These are phyloP conservation scores for Troides helena DNA, from an alignment of 2,888 invertebrate species.

Conservation along the genomic window DNA sequence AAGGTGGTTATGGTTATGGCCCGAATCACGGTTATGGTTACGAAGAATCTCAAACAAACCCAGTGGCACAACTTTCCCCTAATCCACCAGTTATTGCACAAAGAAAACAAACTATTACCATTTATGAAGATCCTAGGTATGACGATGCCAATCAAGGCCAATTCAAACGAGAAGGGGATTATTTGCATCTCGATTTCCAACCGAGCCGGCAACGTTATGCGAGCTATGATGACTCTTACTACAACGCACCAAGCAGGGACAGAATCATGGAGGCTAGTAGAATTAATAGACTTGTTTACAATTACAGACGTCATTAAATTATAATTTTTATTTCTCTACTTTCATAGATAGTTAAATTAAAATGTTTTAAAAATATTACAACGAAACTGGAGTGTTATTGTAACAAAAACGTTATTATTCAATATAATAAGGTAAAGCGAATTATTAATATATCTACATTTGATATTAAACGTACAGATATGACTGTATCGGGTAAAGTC, in stretches of 20 bases:
- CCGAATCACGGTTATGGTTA: constrained; percentile 67
- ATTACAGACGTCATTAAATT: constrained; percentile 64
- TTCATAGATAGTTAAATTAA: not conserved
- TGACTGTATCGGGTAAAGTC: not conserved
- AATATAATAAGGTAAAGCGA: not conserved
- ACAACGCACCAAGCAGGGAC: constrained; percentile 51
- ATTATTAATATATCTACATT: not conserved
- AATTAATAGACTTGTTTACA: constrained; percentile 75
- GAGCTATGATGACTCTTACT: constrained; percentile 70
- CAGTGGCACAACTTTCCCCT: constrained; percentile 59
- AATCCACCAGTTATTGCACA: constrained; percentile 67
- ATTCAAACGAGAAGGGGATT: constrained; percentile 64
- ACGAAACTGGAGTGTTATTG: not conserved
- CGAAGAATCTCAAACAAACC: constrained; percentile 61
- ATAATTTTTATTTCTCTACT: not conserved
- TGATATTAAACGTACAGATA: not conserved
- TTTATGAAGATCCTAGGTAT: constrained; percentile 76
- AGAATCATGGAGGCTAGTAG: constrained; percentile 67
- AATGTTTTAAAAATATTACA: not conserved
- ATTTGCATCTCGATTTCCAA: constrained; percentile 67
- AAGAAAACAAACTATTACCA: constrained; percentile 74
- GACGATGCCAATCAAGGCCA: constrained; percentile 64
- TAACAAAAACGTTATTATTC: not conserved
- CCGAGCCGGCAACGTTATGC: constrained; percentile 72
- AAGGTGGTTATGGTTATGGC: constrained; percentile 66